These are phyloP conservation scores for Alentia gelatinosa DNA, from an alignment of 2,888 invertebrate genomes.

Conservation along the genomic window DNA sequence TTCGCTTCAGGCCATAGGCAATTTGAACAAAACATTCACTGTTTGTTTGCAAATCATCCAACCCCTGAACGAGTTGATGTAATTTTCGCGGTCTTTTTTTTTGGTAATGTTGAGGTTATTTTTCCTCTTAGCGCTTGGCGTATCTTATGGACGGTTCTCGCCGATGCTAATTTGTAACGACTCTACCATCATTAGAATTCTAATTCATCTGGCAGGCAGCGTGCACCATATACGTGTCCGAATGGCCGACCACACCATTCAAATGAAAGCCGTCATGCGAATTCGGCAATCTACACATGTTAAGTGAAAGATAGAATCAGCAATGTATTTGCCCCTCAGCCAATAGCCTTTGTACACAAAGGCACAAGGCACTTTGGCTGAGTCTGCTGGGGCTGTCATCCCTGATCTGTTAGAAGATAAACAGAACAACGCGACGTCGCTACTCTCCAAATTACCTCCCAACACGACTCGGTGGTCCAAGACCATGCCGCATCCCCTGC, in stretches of 20 bases:
- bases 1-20: background rate
- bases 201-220: too few relatives aligned
- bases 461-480: too few relatives aligned
- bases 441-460: conserved; percentile 12
- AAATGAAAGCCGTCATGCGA: background rate
- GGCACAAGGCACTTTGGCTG: too few relatives aligned
- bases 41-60: background rate
- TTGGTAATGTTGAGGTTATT: too few relatives aligned
- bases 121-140: too few relatives aligned
- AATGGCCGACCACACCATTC: too few relatives aligned
- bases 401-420: background rate
- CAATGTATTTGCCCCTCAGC: conserved; percentile 26
- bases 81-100: too few relatives aligned
- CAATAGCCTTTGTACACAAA: background rate
- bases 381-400: background rate
- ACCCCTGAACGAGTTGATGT: background rate
- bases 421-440: background rate
- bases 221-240: too few relatives aligned
- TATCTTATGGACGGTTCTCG: too few relatives aligned
- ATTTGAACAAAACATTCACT: conserved; percentile 1
- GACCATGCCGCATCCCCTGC: background rate
- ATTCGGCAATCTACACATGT: background rate
- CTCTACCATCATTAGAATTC: too few relatives aligned
- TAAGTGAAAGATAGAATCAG: background rate
- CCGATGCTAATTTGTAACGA: too few relatives aligned